A percentile compares a stretch with the other conserved stretches of the same genome.
Evolutionary conservation across 1,140 invertebrate genomes (phyloP).

Genomic region (Bombus waltoni): DNA sequence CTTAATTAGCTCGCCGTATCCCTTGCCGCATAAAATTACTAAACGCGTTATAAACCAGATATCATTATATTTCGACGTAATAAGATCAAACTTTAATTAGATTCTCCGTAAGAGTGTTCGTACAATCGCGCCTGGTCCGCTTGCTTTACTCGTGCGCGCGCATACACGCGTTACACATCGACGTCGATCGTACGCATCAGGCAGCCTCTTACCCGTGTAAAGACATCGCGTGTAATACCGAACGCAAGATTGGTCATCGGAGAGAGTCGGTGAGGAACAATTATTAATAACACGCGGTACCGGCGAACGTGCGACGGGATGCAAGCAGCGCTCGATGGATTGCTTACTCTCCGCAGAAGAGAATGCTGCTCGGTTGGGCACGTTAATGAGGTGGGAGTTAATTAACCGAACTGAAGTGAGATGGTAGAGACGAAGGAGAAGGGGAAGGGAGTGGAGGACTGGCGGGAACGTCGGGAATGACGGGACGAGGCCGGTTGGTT

Average conservation of each 20-base stretch:
- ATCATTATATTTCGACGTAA: conserved; percentile 51
- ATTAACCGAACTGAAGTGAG: conserved; percentile 72
- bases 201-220: neutral
- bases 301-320: conserved; percentile 19
- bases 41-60: conserved; percentile 55
- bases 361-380: conserved; percentile 69
- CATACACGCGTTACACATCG: too few relatives aligned
- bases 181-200: conserved; percentile 17
- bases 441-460: neutral
- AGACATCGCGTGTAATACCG: conserved; percentile 15
- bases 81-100: conserved; percentile 56
- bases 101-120: conserved; percentile 51
- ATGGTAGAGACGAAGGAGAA: conserved; percentile 24
- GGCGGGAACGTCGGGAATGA: neutral
- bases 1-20: conserved; percentile 45
- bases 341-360: conserved; percentile 49
- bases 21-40: conserved; percentile 42
- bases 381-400: conserved; percentile 80
- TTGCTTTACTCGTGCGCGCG: neutral
- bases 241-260: conserved; percentile 45
- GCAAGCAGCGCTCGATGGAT: conserved; percentile 9
- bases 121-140: conserved; percentile 33
- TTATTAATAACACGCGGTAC: conserved; percentile 61
- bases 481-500: neutral
- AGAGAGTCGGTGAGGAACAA: conserved; percentile 51